Base-by-base conservation (phyloP, 2,888 invertebrate genomes). In the Rotaria magnacalcarata region DNA sequence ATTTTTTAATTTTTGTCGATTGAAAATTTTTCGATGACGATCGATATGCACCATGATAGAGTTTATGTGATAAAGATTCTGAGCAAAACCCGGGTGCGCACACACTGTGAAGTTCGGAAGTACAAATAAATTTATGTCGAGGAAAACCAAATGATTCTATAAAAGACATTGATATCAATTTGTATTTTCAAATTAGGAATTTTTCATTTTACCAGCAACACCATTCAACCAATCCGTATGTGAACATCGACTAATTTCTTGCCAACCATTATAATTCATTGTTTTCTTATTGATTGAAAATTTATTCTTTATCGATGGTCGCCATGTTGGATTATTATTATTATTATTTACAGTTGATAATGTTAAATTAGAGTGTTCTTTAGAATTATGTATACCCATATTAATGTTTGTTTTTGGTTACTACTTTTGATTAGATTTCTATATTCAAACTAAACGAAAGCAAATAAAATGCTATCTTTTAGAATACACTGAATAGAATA, bases 1-100 rank as follows among this genome's bases (percentile, higher is more conserved):
- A 90, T 88, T 90, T 90, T 80, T 47, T 80, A 24, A 24, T 47
- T 80, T 47, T 80, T 11, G 19, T 47, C 11, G 43, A 47, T 47
- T 43, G 47, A 80, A 80, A 80, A 19, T 21, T 21, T 80, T 47
- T 80, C 4, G 47, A 47, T n/a, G 47, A 11, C 34, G 47, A 80
- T 24, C 80, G 24, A 47, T 24, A 24, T 4, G 80, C 24, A 47
- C n/a, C n/a, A n/a, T 47, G 47, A 47, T 80, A 41, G 2, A 80
- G 43, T 47, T 80, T 80, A 47, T 14, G 43, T 24, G 80, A 80
- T 47, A 80, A n/a, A 24, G 47, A 43, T 80, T 80, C 80, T 2
- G 80, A 80, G n/a, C 80, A 80, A 80, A 80, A 80, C n/a, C 80
- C 80, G 24, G 47, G 80, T 11, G 47, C 80, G n/a, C 80, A 80